Percentiles rank a stretch among this genome's conserved stretches.
Evolutionary conservation across 2,888 invertebrate species (phyloP).

Genomic region (Priocnemis perturbator): DNA sequence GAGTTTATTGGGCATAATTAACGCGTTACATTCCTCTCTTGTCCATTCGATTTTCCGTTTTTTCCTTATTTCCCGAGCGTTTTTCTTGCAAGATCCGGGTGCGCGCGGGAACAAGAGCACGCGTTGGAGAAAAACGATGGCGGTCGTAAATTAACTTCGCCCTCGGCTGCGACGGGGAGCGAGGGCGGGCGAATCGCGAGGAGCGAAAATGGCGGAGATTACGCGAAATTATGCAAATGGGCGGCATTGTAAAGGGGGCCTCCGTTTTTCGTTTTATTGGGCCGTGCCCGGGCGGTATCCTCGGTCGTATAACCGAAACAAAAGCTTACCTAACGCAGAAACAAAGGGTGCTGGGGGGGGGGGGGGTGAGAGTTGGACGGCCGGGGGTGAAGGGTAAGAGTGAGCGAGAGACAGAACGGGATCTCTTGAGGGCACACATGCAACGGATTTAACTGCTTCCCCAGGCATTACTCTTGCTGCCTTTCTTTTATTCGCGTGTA

Average conservation of each 20-base stretch:
- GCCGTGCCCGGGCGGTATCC: slow-evolving; percentile 62
- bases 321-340: slow-evolving; percentile 73
- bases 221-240: slow-evolving; percentile 74
- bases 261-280: slow-evolving; percentile 74
- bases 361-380: slow-evolving; percentile 8
- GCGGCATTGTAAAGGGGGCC: slow-evolving; percentile 65
- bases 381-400: slow-evolving; percentile 59
- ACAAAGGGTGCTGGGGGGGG: slow-evolving; percentile 63
- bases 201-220: slow-evolving; percentile 73
- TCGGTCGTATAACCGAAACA: slow-evolving; percentile 74
- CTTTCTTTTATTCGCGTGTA: slow-evolving; percentile 70
- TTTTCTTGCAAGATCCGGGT: slow-evolving; percentile 24
- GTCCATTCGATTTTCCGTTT: neutral
- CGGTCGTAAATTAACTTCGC: slow-evolving; percentile 56
- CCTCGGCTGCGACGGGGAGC: slow-evolving; percentile 33
- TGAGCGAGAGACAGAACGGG: slow-evolving; percentile 59
- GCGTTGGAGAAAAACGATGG: slow-evolving; percentile 23
- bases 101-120: slow-evolving; percentile 19
- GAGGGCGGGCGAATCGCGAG: slow-evolving; percentile 56
- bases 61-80: slow-evolving; percentile 4
- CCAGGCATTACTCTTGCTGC: slow-evolving; percentile 70
- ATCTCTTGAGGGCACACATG: slow-evolving; percentile 72
- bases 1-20: no score
- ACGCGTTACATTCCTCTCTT: neutral
- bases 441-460: slow-evolving; percentile 74